Evolutionary conservation across 2,888 invertebrate genomes (phyloP), one percentile per base, ranked within the genome.

Genomic region (Coecobrya sp.): DNA sequence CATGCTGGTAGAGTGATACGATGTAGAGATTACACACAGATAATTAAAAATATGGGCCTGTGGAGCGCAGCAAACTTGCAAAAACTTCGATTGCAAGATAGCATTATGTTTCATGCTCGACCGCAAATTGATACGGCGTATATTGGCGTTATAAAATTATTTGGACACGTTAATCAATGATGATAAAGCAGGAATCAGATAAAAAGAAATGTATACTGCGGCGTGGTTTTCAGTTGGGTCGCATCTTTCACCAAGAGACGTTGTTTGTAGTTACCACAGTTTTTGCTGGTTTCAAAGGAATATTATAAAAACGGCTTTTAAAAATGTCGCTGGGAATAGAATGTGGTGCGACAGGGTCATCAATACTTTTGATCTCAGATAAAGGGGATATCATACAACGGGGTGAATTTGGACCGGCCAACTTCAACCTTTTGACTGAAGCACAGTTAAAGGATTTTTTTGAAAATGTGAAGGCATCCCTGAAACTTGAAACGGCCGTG

Each of bases 271-370:
- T n/a, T n/a, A n/a, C n/a, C n/a, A n/a, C n/a, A n/a, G n/a, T n/a
- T n/a, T n/a, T n/a, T n/a, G n/a, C n/a, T 10, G 7, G 10, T 49
- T 49, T 49, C 1, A 1, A 13, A 13, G 49, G 4, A 13, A 49
- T 13, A 49, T 13, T 49, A n/a, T 13, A 49, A 10, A 13, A 3
- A 13, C 16, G 42, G n/a, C n/a, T 36, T 30, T 22, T 27, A 42
- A 90, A 62, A 49, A 89, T 92, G 92, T 90, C 89, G 16, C 70
- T 95, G n/a, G 95, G 93, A 13, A 91, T 95, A 11, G 94, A 95
- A 76, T 94, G 94, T 92, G 95, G 95, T 16, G 95, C 94, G 0
- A 94, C 94, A 4, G 86, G 81, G 0, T 91, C 94, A 0, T 76
- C 86, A 11, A 93, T 86, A 4, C 79, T 95, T 59, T 70, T 89